Evolutionary conservation across 2,888 invertebrate genomes (phyloP).

Genomic region (Zele albiditarsus): DNA sequence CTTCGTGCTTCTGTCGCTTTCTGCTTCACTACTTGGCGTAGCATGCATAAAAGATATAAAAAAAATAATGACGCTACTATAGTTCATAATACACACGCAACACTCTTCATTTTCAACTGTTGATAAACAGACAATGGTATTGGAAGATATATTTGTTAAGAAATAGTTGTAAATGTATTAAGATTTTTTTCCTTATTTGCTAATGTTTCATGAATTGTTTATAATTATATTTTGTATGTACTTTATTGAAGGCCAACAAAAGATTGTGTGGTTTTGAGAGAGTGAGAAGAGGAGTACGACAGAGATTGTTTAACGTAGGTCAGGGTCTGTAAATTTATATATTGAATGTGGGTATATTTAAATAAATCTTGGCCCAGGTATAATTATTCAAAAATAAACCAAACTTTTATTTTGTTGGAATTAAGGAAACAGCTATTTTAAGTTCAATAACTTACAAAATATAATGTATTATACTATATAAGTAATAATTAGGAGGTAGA

Average conservation of each 20-base stretch:
- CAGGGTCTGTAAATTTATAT: not conserved
- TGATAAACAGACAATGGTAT: not conserved
- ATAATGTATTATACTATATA: not conserved
- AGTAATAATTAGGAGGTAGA: not conserved
- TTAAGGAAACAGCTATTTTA: not conserved
- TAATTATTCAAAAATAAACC: not conserved
- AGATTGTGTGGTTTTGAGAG: not conserved
- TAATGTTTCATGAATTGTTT: not conserved
- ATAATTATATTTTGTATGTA: not conserved
- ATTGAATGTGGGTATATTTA: not conserved
- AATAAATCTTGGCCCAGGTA: not conserved
- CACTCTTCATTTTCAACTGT: conserved; percentile 5
- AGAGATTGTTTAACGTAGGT: not conserved
- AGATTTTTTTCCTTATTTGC: not conserved
- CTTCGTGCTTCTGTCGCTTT: not conserved
- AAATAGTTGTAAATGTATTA: not conserved
- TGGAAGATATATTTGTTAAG: not conserved
- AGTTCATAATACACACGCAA: not conserved
- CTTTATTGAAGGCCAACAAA: not conserved
- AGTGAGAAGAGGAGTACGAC: not conserved
- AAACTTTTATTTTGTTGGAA: not conserved
- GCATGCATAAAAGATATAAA: not conserved
- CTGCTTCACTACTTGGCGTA: not conserved
- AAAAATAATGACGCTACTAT: not conserved
- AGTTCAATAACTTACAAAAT: not conserved